Evolutionary conservation across 2,113 vertebrate species (phyloP), one percentile per base, ranked within the genome.

Genomic region (Chionis minor): DNA sequence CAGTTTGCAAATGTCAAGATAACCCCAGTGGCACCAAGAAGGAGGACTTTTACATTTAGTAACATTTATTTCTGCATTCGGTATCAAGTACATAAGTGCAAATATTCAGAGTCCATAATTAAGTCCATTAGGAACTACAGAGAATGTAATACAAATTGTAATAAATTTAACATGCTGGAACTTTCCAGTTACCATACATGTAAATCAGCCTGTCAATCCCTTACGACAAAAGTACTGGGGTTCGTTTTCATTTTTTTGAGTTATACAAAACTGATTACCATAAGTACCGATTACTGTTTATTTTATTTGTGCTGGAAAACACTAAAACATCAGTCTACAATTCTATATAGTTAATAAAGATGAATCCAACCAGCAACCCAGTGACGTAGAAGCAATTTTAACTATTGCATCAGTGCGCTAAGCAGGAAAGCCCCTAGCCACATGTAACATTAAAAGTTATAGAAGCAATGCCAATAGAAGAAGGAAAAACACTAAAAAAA

Each of bases 21-120:
- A 78, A 90, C 20, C 38, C 71, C 91, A 47, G 62, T 6, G 54
- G 81, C 49, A 67, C 90, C 15, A 67, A 96, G 81, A 97, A 67
- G 91, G 74, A 97, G 96, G 94, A 81, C 52, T 40, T 96, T 88
- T 99, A 99, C 98, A 98, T 98, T 99, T 99, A 99, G 98, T 99
- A 98, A 99, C 99, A 99, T 99, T 99, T 99, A 99, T 99, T 99
- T 99, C 98, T 98, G 99, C 99, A 98, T 99, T 99, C 98, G 98
- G 99, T 99, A 99, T 99, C 99, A 99, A 99, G 99, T 99, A 99
- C 99, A 98, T 99, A 99, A 99, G 99, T 99, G 99, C 99, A 99
- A 99, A 99, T 99, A 99, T 98, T 99, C 99, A 99, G 99, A 99
- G 98, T 99, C 98, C 99, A 98, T 99, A 98, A 98, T 97, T 98